Evolutionary conservation across 2,113 vertebrate species (phyloP), one percentile per base, ranked within the genome.

Genomic region (Phylloscopus trochilus): DNA sequence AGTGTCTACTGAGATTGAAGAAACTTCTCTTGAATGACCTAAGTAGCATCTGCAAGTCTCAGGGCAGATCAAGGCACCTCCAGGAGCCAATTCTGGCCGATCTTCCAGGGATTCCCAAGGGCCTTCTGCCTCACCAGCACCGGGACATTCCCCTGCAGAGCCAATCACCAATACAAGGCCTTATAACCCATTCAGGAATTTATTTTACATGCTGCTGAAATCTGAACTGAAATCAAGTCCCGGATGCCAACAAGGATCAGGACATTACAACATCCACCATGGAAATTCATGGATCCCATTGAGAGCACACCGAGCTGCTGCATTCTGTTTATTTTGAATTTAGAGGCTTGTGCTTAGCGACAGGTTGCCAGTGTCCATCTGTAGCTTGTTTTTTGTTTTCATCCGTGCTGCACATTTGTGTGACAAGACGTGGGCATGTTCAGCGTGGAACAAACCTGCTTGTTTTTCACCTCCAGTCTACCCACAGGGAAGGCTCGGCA

Each of bases 301-400:
- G 59, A 75, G 90, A 52, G 75, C 67, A 22, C 8, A 0, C n/a
- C 28, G 73, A 83, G 83, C 86, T 81, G 68, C 90, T 76, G 83
- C 85, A 70, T 60, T 77, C 15, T 90, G 88, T 94, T 94, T 93
- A 93, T 97, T 92, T 93, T 78, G 56, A 44, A 91, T 92, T 59
- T 37, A 31, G 60, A 95, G 77, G 14, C 92, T 96, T 84, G 80
- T 93, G 94, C 94, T 93, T 93, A 95, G 94, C 30, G 30, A 95
- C 94, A 96, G 95, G 90, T 94, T 96, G 90, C 93, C 79, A 58
- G 44, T 95, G 93, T 96, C 94, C 95, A 96, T 96, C 93, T 95
- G 96, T 73, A 75, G 83, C 94, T 95, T 96, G 94, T 95, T 97
- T 96, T 95, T 94, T 96, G 95, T 96, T 97, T 92, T 83, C 88